These are phyloP conservation scores for Manis pentadactyla DNA, from an alignment of 2,797 vertebrate species.

Conservation along the genomic window DNA sequence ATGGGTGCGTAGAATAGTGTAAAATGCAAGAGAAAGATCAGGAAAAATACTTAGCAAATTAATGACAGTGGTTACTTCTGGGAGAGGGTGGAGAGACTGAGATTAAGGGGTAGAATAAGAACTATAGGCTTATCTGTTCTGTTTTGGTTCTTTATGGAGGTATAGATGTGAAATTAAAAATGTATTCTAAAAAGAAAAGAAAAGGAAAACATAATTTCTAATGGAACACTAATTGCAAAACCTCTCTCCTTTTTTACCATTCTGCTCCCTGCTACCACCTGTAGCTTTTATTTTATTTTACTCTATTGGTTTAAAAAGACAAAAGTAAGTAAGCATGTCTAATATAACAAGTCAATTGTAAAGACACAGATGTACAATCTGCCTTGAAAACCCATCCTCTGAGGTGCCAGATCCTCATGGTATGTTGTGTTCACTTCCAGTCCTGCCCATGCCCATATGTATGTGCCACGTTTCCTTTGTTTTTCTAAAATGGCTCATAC, in stretches of 20 bases:
- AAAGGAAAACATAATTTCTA: background rate
- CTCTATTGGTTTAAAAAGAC: constrained; percentile 18
- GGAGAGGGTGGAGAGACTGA: background rate
- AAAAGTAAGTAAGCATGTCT: background rate
- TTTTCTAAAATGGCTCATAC: constrained; percentile 31
- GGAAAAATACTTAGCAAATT: background rate
- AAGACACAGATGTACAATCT: background rate
- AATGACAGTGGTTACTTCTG: background rate
- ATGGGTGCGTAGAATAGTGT: background rate
- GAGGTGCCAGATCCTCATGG: background rate
- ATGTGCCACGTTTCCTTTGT: background rate
- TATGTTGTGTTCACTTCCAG: accelerated
- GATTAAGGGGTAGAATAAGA: background rate
- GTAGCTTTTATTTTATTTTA: constrained; percentile 14
- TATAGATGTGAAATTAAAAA: constrained; percentile 43
- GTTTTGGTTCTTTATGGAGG: constrained; percentile 9
- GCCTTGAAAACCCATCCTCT: background rate
- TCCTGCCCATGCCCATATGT: accelerated
- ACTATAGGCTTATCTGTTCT: background rate
- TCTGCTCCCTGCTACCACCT: background rate
- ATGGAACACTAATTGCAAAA: background rate
- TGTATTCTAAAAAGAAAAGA: background rate
- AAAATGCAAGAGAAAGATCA: background rate
- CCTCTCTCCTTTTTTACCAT: background rate
- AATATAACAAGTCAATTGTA: background rate